phyloP scores from a whole-genome alignment of 2,888 invertebrate species.

The Trissonchulus sp. region DNA sequence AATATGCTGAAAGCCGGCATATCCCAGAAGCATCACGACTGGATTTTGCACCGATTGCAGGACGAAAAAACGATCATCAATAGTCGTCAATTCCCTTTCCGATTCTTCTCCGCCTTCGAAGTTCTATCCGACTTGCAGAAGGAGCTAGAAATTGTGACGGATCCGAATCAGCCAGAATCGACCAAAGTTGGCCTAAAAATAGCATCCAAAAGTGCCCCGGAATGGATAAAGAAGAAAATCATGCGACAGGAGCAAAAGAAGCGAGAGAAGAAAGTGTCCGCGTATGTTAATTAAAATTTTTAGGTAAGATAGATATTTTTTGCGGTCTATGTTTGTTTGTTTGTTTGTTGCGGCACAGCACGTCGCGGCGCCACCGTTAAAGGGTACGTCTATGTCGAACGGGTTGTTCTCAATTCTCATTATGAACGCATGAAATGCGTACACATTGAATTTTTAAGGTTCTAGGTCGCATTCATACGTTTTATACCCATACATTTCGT shows the following conservation, averaged over 20 bases:
- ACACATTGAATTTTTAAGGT: too few relatives aligned
- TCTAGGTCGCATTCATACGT: too few relatives aligned
- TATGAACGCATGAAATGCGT: too few relatives aligned
- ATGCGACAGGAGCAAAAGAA: not conserved
- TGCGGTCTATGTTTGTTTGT: too few relatives aligned
- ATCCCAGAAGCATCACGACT: constrained; percentile 53
- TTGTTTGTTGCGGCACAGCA: too few relatives aligned
- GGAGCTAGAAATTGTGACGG: constrained; percentile 48
- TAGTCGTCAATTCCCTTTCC: constrained; percentile 56
- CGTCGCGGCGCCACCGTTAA: too few relatives aligned
- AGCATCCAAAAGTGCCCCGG: not conserved
- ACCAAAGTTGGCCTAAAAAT: not conserved
- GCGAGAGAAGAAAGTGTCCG: not conserved
- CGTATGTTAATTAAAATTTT: too few relatives aligned
- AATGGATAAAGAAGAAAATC: not conserved
- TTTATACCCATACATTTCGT: too few relatives aligned
- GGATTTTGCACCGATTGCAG: constrained; percentile 52
- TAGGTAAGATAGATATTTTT: too few relatives aligned
- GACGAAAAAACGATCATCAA: constrained; percentile 54
- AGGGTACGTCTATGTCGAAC: too few relatives aligned
- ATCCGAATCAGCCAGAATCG: too few relatives aligned
- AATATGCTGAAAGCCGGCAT: constrained; percentile 56
- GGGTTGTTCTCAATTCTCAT: too few relatives aligned
- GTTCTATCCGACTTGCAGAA: constrained; percentile 50
- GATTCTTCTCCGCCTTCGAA: constrained; percentile 56